Base-by-base conservation (phyloP, 92 coral and sea anemone genomes). In the Phenganax subtilis region DNA sequence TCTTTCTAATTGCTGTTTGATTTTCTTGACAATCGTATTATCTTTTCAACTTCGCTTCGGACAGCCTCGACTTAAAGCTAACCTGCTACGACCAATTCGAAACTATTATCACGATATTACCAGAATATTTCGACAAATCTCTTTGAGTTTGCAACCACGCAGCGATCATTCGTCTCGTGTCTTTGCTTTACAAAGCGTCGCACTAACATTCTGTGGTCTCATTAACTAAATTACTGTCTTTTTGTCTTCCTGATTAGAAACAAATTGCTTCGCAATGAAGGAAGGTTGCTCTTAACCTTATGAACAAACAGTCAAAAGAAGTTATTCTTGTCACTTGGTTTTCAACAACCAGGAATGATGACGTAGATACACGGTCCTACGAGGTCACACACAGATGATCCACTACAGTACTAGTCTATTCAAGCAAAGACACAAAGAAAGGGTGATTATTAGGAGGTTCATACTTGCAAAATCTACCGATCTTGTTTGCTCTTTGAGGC, bases 21-120 rank as follows among this genome's bases (percentile, higher is more conserved):
- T 28, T 51, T 79, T 11, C 74, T 55, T 79, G 83, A 79, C 83
- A 79, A 79, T 79, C 83, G 83, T 73, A 79, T 79, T 79, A 79
- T 37, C 58, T 12, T 53, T 57, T 79, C 83, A 79, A 65, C 63
- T 64, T 73, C 74, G 57, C 51, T 9, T 52, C 61, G 37, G 62
- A 64, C 74, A 51, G 57, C n/a, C 54, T 30, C 73, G 14, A 17
- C 52, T 30, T 47, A n/a, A 51, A 37, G 59, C 74, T 63, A 44
- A 60, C 82, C 47, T 51, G 83, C 30, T 29, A 4, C 30, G 65
- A 62, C 83, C 83, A 65, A 63, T 63, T 12, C 72, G 59, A 28
- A 56, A 27, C 20, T 17, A 54, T 53, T n/a, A 37, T 62, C n/a
- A 63, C 55, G 55, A 2, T 51, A 10, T 63, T 72, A 27, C 15